These are phyloP conservation scores for Pipra filicauda DNA, from an alignment of 2,113 vertebrate genomes.

Conservation along the genomic window DNA sequence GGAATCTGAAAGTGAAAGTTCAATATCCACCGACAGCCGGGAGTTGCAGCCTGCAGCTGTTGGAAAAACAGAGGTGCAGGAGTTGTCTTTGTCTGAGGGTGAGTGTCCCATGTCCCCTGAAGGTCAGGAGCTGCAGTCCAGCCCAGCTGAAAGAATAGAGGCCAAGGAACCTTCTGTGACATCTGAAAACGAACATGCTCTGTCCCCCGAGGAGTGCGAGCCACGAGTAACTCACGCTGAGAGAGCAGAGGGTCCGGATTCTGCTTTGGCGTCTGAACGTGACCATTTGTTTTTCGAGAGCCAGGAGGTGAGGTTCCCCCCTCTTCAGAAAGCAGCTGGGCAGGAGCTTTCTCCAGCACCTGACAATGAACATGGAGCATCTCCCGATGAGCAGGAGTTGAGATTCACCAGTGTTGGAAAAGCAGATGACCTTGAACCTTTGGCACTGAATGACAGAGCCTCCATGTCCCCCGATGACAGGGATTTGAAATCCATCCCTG, in stretches of 20 bases:
- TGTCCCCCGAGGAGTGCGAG: slow-evolving; percentile 65
- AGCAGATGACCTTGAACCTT: neutral
- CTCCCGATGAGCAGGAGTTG: slow-evolving; percentile 43
- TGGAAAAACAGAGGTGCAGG: slow-evolving; percentile 56
- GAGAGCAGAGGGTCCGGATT: slow-evolving; percentile 38
- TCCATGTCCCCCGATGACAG: slow-evolving; percentile 68
- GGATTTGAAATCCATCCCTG: slow-evolving; percentile 62
- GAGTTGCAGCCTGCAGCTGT: slow-evolving; percentile 83
- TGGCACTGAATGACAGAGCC: slow-evolving; percentile 45
- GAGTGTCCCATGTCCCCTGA: slow-evolving; percentile 73
- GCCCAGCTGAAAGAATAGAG: neutral
- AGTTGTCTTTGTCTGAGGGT: slow-evolving; percentile 77
- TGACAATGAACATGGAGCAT: slow-evolving; percentile 63
- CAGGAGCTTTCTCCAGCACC: slow-evolving; percentile 52
- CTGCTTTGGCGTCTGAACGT: neutral
- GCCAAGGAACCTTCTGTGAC: slow-evolving; percentile 45
- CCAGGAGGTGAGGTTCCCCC: slow-evolving; percentile 37
- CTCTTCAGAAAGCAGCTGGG: neutral
- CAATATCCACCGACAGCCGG: slow-evolving; percentile 72
- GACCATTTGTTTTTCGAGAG: neutral
- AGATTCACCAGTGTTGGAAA: neutral
- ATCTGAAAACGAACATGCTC: slow-evolving; percentile 60
- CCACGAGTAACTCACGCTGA: slow-evolving; percentile 78
- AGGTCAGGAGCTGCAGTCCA: slow-evolving; percentile 53
- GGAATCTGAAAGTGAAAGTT: slow-evolving; percentile 75